Evolutionary conservation across 1,140 invertebrate genomes (phyloP), one percentile per base, ranked within the genome.

Genomic region (roundworm (Caenorhabditis elegans)): DNA sequence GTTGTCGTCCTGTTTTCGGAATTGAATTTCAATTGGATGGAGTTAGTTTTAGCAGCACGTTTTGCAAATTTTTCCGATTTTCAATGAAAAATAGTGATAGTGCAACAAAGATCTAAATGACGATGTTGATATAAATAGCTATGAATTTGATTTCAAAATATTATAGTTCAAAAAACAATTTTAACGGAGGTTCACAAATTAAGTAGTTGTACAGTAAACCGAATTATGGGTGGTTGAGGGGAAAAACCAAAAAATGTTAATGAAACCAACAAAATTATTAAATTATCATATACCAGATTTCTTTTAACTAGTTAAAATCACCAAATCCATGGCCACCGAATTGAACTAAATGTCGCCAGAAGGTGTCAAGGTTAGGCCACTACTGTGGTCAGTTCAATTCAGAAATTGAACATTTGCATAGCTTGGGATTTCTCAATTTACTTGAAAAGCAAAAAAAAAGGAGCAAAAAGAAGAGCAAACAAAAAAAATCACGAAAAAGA

Each of bases 401-500:
- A n/a, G 11, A 70, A 13, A 39, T 70, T 22, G 60, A 70, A 70
- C 60, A 39, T 70, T 39, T 70, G 34, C 60, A 70, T 70, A 70
- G 17, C 13, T 43, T 11, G 6, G 11, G n/a, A 17, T 60, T 17
- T 60, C 34, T 34, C 28, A 13, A 19, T 39, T 43, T 22, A 22
- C 60, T 24, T 39, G 31, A 36, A 39, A 31, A 24, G 8, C 22
- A 13, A 11, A 34, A 17, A 60, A 31, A 17, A 70, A 19, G 13
- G 19, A 39, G 28, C 15, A 22, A 36, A 24, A 36, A 22, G 34
- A 34, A 17, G 39, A 70, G 17, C 60, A 70, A 39, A 26, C 31
- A 39, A 70, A 70, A 70, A 55, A 60, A 60, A 60, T 60, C 13
- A 31, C 53, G 53, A 60, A 60, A 39, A 70, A 70, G 60, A 70